Conservation (phyloP, 2,888 invertebrate genomes). For the Nomada lathburiana region DNA sequence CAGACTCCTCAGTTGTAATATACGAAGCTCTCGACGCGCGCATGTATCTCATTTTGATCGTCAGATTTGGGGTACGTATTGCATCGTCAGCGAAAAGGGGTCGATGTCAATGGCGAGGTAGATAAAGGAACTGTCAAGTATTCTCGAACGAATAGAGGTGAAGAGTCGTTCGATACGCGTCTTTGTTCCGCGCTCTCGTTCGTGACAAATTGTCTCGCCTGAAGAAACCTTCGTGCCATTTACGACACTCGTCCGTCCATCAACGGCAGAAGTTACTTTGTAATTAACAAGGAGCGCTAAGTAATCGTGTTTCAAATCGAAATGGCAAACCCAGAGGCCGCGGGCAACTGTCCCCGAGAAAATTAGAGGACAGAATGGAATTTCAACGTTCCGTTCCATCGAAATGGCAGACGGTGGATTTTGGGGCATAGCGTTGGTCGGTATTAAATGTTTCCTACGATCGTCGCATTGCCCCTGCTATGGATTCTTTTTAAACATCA, state of each 20-base stretch:
- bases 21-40: constrained; percentile 1
- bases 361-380: not conserved
- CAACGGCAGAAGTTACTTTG: constrained; percentile 11
- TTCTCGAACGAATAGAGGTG: constrained; percentile 70
- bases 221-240: constrained; percentile 52
- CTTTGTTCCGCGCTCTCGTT: constrained; percentile 65
- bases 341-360: not conserved
- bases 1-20: constrained; percentile 3
- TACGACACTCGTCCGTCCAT: constrained; percentile 33
- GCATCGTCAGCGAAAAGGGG: constrained; percentile 64
- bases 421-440: no score
- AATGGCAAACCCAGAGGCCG: not conserved
- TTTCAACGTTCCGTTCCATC: no score
- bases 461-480: no score
- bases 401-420: no score
- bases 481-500: no score
- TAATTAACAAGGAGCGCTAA: constrained; percentile 21
- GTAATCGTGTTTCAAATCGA: constrained; percentile 14
- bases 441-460: no score
- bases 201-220: constrained; percentile 69
- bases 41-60: constrained; percentile 46
- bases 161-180: constrained; percentile 71
- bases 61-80: constrained; percentile 46
- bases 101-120: constrained; percentile 66
- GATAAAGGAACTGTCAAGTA: constrained; percentile 75